Conservation (phyloP, 2,888 invertebrate genomes). For the Heliconius erato region DNA sequence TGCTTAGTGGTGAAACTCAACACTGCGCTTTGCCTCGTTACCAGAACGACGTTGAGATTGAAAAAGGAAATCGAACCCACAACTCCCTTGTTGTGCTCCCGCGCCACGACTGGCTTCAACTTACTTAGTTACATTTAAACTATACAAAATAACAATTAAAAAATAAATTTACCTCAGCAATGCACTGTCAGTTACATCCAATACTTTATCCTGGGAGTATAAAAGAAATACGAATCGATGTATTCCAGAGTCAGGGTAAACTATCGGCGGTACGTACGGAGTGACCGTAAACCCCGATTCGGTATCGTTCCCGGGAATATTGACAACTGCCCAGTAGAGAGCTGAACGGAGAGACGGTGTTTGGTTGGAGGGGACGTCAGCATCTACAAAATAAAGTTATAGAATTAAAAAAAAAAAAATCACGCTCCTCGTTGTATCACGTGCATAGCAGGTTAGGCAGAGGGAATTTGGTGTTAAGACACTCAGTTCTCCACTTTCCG, state of each 20-base stretch:
- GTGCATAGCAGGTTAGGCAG: too few relatives aligned
- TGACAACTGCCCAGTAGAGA: conserved; percentile 17
- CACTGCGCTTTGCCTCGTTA: background rate
- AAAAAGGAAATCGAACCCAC: too few relatives aligned
- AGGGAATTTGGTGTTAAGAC: background rate
- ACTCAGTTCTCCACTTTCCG: background rate
- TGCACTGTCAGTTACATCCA: background rate
- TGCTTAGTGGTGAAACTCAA: background rate
- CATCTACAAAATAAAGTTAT: conserved; percentile 4
- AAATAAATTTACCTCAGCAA: conserved; percentile 19
- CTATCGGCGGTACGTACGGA: conserved; percentile 15
- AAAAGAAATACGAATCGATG: conserved; percentile 16
- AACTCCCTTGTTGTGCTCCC: too few relatives aligned
- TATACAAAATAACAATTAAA: too few relatives aligned
- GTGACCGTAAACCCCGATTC: conserved; percentile 11
- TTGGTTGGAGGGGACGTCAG: conserved; percentile 17
- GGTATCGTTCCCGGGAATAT: conserved; percentile 4
- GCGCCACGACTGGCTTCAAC: too few relatives aligned
- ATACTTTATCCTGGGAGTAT: background rate
- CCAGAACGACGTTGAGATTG: too few relatives aligned
- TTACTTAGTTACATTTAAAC: too few relatives aligned
- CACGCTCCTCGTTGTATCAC: too few relatives aligned
- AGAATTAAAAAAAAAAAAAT: too few relatives aligned
- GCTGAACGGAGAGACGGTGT: conserved; percentile 11
- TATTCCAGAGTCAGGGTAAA: conserved; percentile 17